A percentile compares a stretch with the other conserved stretches of the same genome.
phyloP scores from a whole-genome alignment of 1,140 invertebrate species.

The Drosophila ananassae region DNA sequence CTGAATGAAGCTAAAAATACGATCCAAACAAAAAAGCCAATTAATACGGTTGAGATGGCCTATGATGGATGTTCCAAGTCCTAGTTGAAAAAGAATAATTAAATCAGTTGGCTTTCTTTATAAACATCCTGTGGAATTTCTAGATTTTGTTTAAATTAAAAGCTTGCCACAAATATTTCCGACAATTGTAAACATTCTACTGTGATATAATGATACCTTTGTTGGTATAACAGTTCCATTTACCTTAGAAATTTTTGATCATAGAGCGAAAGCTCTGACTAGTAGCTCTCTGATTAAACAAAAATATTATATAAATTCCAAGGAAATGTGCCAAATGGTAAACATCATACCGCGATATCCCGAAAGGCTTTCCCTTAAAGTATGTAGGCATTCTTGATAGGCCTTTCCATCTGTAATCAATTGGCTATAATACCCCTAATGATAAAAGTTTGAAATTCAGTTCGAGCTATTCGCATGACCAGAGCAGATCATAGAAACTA shows the following conservation, averaged over 20 bases:
- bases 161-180: neutral
- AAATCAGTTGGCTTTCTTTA: too few species aligned
- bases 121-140: neutral
- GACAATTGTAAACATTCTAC: conserved; percentile 10
- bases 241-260: neutral
- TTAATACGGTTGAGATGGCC: conserved; percentile 31
- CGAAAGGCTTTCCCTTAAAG: neutral
- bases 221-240: conserved; percentile 16
- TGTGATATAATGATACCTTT: conserved; percentile 1
- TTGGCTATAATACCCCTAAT: conserved; percentile 20
- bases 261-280: neutral
- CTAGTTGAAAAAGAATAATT: too few species aligned
- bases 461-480: conserved; percentile 6
- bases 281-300: too few species aligned
- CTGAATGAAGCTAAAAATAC: conserved; percentile 68
- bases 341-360: neutral
- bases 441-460: conserved; percentile 40
- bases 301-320: neutral
- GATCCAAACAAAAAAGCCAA: conserved; percentile 24
- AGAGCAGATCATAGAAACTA: conserved; percentile 20
- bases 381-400: neutral
- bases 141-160: neutral
- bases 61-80: conserved; percentile 1
- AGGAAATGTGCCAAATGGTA: too few species aligned
- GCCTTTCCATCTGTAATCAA: conserved; percentile 6